Base-by-base conservation (phyloP, 2,113 vertebrate species). In the Serilophus lunatus region DNA sequence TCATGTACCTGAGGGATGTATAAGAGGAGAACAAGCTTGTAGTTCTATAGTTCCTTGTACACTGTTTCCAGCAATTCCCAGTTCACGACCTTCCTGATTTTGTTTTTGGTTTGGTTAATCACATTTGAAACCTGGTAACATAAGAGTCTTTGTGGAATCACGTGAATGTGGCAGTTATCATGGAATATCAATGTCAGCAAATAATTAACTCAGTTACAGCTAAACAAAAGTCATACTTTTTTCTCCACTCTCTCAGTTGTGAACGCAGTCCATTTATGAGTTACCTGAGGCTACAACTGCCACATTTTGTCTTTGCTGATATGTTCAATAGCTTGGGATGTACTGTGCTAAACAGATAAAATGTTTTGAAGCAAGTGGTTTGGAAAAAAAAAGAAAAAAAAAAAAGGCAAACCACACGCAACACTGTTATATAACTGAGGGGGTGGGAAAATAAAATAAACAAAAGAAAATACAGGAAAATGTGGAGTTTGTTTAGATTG, bases 261-360 rank as follows among this genome's bases (percentile, higher is more conserved):
- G 70, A 94, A 60, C 0, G 0, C 57, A 75, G 24, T 35, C 61
- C 57, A 31, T 91, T 95, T 92, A 24, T 23, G 78, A 82, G 53
- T 85, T 87, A 94, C 94, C 75, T 82, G 91, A 85, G 89, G 81
- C 77, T 92, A 92, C 3, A 3, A 15, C 87, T 93, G 94, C 76
- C 92, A 95, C 86, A 77, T 82, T 95, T 82, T 89, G 69, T 97
- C 65, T 96, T 93, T 57, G 42, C 40, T 91, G 74, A 77, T 89
- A 42, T 25, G 35, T 79, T 54, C 89, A 91, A 80, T 88, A 92
- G 84, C 81, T 90, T 80, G 40, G 13, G 86, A 95, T 72, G 54
- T 74, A 83, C 66, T 69, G 79, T 51, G 89, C 86, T 93, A 91
- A 96, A 91, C 60, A 87, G 50, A 65, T 87, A 87, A 96, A 89